phyloP scores from a whole-genome alignment of 1,140 invertebrate genomes.

The Drosophila littoralis region DNA sequence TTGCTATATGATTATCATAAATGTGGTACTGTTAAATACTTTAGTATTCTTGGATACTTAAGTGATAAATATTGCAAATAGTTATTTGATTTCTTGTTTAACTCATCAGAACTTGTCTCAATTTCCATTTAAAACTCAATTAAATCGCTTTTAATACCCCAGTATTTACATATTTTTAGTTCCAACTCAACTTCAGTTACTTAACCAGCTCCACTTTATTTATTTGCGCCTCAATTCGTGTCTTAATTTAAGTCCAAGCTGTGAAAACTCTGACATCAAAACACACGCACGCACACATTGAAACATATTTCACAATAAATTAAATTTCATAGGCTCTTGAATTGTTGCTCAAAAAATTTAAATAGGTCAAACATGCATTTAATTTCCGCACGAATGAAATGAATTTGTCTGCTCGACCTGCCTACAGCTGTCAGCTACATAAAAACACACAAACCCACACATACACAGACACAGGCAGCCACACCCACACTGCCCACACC shows the following conservation, averaged over 20 bases:
- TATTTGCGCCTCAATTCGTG: neutral
- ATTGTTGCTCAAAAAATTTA: conserved; percentile 56
- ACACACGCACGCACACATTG: conserved; percentile 29
- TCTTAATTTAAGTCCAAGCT: neutral
- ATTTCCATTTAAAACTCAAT: too few relatives aligned
- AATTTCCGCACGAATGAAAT: conserved; percentile 79
- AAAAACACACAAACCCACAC: conserved; percentile 23
- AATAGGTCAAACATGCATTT: conserved; percentile 80
- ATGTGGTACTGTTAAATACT: too few relatives aligned
- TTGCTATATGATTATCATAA: too few relatives aligned
- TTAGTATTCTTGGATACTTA: too few relatives aligned
- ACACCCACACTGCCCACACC: conserved; percentile 3
- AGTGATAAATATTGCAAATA: too few relatives aligned
- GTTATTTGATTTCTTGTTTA: too few relatives aligned
- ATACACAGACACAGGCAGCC: conserved; percentile 6
- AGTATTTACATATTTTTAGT: too few relatives aligned
- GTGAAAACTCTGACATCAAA: too few relatives aligned
- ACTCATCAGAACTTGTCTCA: too few relatives aligned
- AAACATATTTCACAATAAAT: conserved; percentile 72
- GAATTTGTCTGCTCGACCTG: conserved; percentile 63
- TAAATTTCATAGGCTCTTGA: conserved; percentile 61
- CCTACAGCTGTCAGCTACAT: conserved; percentile 70
- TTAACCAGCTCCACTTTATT: neutral
- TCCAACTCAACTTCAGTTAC: too few relatives aligned
- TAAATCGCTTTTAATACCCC: too few relatives aligned